Percentiles rank a stretch among this genome's conserved stretches.
These are phyloP conservation scores for Hipparchia semele DNA, from an alignment of 2,888 invertebrate species.

Conservation along the genomic window DNA sequence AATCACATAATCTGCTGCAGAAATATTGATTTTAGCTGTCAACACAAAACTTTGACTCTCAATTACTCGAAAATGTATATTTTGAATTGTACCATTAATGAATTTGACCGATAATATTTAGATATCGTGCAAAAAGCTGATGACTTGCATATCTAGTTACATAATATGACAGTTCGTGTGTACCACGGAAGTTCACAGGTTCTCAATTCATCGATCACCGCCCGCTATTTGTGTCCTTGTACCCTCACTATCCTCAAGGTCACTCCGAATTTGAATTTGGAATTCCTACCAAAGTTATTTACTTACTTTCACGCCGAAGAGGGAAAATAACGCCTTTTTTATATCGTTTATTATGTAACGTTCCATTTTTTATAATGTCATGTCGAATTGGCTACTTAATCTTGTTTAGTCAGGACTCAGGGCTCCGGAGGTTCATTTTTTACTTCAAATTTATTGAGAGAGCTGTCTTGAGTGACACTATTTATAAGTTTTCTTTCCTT, in stretches of 20 bases:
- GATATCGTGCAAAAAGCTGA: too few relatives aligned
- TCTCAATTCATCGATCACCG: background rate
- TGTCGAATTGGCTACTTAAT: slow-evolving; percentile 29
- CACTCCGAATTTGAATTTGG: slow-evolving; percentile 29
- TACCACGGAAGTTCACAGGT: background rate
- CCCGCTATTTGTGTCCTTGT: background rate
- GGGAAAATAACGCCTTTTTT: slow-evolving; percentile 24
- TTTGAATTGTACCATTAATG: too few relatives aligned
- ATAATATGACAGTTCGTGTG: background rate
- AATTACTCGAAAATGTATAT: too few relatives aligned
- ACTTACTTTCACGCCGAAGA: slow-evolving; percentile 23
- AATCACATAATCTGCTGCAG: too few relatives aligned
- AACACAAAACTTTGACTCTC: too few relatives aligned
- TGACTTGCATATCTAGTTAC: too few relatives aligned
- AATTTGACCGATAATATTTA: too few relatives aligned
- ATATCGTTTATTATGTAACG: slow-evolving; percentile 25
- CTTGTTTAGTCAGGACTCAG: slow-evolving; percentile 8
- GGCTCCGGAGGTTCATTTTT: slow-evolving; percentile 12
- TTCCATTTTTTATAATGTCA: slow-evolving; percentile 23
- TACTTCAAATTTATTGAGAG: slow-evolving; percentile 9
- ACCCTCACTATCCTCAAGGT: slow-evolving; percentile 15
- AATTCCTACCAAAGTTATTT: slow-evolving; percentile 28
- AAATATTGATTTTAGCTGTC: too few relatives aligned
- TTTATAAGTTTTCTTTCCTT: background rate
- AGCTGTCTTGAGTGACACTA: slow-evolving; percentile 9